phyloP scores from a whole-genome alignment of 2,797 vertebrate species.

The Mareca strepera region DNA sequence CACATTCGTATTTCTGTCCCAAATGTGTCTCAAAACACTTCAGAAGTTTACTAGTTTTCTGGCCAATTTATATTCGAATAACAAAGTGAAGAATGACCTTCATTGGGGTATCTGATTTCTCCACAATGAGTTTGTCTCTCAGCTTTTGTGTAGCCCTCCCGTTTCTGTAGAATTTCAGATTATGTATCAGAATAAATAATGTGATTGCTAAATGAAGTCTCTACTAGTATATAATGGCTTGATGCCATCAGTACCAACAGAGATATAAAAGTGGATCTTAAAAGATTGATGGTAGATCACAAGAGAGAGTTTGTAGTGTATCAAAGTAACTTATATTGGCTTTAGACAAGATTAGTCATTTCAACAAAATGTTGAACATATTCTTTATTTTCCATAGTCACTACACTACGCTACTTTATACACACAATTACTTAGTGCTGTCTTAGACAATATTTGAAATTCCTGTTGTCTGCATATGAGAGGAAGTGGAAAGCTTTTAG shows the following conservation, averaged over 20 bases:
- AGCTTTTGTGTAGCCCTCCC: neutral
- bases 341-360: neutral
- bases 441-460: neutral
- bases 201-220: neutral
- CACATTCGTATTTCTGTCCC: neutral
- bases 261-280: neutral
- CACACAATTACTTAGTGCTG: neutral
- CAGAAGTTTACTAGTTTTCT: neutral
- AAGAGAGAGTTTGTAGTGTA: neutral
- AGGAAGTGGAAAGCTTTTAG: neutral
- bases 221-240: neutral
- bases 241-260: neutral
- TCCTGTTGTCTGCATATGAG: neutral
- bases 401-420: neutral
- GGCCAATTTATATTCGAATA: neutral
- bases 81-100: neutral
- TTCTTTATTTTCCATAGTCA: neutral
- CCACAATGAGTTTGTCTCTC: neutral
- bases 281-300: neutral
- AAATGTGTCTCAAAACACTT: neutral
- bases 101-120: neutral
- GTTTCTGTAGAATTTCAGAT: neutral
- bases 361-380: neutral
- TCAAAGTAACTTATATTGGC: neutral
- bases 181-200: neutral